Evolutionary conservation across 2,797 vertebrate species (phyloP).

Genomic region (Pseudomugil gertrudae): DNA sequence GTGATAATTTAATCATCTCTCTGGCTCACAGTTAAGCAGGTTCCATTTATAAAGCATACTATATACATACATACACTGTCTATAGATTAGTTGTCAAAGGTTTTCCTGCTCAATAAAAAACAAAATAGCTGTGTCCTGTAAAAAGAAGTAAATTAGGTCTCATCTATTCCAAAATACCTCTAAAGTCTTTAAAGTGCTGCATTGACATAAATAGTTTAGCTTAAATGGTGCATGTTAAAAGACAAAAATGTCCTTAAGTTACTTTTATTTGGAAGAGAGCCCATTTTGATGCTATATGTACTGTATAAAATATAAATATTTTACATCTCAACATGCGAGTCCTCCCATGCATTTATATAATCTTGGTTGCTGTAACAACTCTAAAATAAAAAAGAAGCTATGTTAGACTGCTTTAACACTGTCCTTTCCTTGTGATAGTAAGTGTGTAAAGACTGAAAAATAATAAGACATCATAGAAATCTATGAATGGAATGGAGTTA

Average conservation of each 20-base stretch:
- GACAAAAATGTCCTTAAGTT: neutral
- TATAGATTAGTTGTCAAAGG: neutral
- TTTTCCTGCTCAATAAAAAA: neutral
- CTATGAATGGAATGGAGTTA: neutral
- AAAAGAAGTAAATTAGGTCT: neutral
- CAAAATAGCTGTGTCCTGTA: neutral
- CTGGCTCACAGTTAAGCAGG: too few relatives aligned
- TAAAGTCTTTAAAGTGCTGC: neutral
- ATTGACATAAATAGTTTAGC: neutral
- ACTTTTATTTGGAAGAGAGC: neutral
- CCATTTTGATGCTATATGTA: neutral
- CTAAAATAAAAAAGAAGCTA: slow-evolving; percentile 2
- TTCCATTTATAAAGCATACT: too few relatives aligned
- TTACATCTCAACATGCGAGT: neutral
- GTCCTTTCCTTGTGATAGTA: neutral
- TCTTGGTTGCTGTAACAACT: neutral
- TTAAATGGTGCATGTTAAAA: neutral
- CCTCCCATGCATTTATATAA: neutral
- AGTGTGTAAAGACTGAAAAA: neutral
- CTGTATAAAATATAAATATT: neutral
- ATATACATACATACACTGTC: too few relatives aligned
- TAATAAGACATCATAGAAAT: neutral
- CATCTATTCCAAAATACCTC: neutral
- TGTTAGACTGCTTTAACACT: slow-evolving; percentile 1
- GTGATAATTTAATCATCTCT: too few relatives aligned